Base-by-base conservation (phyloP, 2,797 vertebrate species). In the Gymnocypris eckloni region DNA sequence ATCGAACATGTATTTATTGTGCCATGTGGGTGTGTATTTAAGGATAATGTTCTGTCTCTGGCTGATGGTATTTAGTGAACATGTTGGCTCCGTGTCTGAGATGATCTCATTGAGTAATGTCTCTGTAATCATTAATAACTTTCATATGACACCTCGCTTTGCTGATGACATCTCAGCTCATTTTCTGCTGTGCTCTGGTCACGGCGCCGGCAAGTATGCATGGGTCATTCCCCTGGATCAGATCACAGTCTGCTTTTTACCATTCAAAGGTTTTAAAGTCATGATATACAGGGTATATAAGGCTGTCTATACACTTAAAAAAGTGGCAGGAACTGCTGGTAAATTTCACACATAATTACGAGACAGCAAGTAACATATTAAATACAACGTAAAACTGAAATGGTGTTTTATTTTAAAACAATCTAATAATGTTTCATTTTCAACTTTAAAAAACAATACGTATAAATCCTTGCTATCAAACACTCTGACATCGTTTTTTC, bases 91-190 rank as follows among this genome's bases (percentile, higher is more conserved):
- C 82, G 90, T 88, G 91, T 92, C 91, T 92, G 92, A 82, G 41
- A 91, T 95, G 92, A 95, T 89, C 89, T 93, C 93, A 94, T 88
- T 81, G 88, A 82, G 92, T 92, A 82, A 83, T 83, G 92, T 91
- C 92, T 91, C 90, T 84, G 72, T 88, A 90, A 91, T 91, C 93
- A 92, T 94, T 93, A 92, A 92, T 94, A 94, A 89, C 91, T 61
- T 69, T 50, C 18, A 87, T 41, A 83, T 84, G 73, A 91, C 88
- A 87, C 82, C 80, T 90, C 87, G 89, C 87, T 90, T 85, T 82
- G 79, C 89, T 80, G 90, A 91, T 88, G 90, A 90, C 86, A 84
- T 88, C 84, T 87, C 50, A 90, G 90, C 92, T 91, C 79, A 86
- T 71, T 83, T 75, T 66, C 81, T 79, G 67, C 76, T 61, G 39